Evolutionary conservation across 2,888 invertebrate species (phyloP).

Genomic region (Orthonychiurus folsomi): DNA sequence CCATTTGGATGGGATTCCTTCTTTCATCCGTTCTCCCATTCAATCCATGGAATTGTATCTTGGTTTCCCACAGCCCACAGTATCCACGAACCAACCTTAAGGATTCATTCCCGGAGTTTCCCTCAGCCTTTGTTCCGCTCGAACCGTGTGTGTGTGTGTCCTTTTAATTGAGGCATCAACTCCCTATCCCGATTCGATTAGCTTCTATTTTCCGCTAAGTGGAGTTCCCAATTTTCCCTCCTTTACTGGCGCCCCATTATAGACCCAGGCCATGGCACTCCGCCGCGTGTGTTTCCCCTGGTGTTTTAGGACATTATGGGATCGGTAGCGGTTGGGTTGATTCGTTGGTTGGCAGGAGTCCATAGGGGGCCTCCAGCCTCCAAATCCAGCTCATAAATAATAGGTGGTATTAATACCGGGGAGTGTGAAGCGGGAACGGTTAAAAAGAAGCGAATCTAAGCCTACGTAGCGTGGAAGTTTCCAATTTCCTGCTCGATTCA

Average conservation of each 20-base stretch:
- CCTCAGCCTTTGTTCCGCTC: neutral
- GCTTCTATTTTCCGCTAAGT: constrained; percentile 2
- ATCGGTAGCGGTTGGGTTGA: constrained; percentile 2
- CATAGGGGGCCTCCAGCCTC: neutral
- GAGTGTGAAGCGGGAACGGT: constrained; percentile 28
- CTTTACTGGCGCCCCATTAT: neutral
- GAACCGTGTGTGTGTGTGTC: too few species aligned
- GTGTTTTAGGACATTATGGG: too few species aligned
- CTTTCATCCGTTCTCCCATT: neutral
- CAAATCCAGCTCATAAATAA: constrained; percentile 25
- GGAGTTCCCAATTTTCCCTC: neutral
- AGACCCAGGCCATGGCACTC: too few species aligned
- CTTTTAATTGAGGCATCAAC: constrained; percentile 5
- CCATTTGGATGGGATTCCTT: neutral
- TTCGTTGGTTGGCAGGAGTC: constrained; percentile 9
- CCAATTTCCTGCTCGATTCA: constrained; percentile 36
- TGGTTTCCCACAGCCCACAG: neutral
- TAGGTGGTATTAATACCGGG: constrained; percentile 28
- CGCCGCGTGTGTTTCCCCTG: too few species aligned
- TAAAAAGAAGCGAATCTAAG: constrained; percentile 33
- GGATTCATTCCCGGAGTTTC: too few species aligned
- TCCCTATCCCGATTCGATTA: neutral
- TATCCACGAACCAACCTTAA: too few species aligned
- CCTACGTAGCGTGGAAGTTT: constrained; percentile 29
- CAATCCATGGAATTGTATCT: neutral